These are phyloP conservation scores for Bacillus rossius DNA, from an alignment of 1,140 invertebrate species.

Conservation along the genomic window DNA sequence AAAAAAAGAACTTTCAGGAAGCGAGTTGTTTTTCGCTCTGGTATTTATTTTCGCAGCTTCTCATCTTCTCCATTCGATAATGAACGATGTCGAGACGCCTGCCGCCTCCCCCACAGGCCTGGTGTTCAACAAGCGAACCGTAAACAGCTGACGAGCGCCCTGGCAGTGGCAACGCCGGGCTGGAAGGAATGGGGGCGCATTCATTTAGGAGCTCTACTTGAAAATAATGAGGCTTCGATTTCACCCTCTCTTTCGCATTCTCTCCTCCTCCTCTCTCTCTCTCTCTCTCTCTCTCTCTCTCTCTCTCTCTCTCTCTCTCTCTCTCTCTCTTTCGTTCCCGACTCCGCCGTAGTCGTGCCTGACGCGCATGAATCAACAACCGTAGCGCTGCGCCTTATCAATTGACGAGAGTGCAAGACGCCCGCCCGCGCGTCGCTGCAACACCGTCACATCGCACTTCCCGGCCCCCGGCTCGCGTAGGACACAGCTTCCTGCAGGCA, in stretches of 20 bases:
- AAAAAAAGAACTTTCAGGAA: no score
- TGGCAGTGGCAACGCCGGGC: not conserved
- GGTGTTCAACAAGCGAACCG: not conserved
- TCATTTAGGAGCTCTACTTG: conserved; percentile 1
- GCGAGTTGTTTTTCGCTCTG: no score
- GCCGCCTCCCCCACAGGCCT: not conserved
- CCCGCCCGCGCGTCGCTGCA: no score
- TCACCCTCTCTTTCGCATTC: not conserved
- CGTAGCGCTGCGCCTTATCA: not conserved
- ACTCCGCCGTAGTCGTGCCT: not conserved
- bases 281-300: not conserved
- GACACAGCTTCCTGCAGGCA: no score
- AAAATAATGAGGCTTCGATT: conserved; percentile 8
- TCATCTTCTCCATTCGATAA: not conserved
- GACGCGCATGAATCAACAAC: conserved; percentile 6
- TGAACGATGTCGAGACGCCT: not conserved
- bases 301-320: not conserved
- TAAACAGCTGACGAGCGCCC: not conserved
- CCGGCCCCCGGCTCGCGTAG: no score
- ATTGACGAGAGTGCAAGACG: not conserved
- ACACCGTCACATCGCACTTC: no score
- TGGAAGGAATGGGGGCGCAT: not conserved
- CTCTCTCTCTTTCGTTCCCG: not conserved
- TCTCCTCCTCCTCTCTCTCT: not conserved
- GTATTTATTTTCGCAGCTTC: no score